Conservation (phyloP, 2,797 vertebrate species). For the Anabacerthia variegaticeps region DNA sequence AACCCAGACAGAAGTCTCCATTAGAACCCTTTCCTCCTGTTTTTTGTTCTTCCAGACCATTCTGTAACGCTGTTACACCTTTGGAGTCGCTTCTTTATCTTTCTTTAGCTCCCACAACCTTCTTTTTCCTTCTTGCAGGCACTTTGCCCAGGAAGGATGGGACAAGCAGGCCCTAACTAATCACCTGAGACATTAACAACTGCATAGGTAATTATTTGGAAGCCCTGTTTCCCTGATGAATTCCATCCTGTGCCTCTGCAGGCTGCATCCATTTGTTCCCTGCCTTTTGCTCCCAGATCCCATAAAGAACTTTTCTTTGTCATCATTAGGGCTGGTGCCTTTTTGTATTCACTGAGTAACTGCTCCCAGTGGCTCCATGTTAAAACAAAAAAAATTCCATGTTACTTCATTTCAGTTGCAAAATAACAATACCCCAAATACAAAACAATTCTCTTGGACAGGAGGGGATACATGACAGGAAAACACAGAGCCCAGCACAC, state of each 20-base stretch:
- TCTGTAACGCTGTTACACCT: background rate
- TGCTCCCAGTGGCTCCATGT: background rate
- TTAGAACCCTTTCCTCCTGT: background rate
- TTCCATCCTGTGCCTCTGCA: background rate
- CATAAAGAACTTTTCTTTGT: slow-evolving; percentile 60
- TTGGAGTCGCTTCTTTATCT: background rate
- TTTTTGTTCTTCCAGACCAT: background rate
- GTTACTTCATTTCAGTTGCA: background rate
- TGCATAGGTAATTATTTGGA: background rate
- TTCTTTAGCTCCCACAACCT: background rate
- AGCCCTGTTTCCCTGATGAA: background rate
- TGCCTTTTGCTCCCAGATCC: slow-evolving; percentile 35
- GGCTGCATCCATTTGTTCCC: slow-evolving; percentile 15
- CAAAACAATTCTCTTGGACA: background rate
- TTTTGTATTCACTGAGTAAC: slow-evolving; percentile 30
- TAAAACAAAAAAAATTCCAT: background rate
- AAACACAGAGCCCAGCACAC: no score
- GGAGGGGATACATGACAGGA: background rate
- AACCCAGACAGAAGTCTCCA: background rate
- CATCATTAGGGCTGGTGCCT: slow-evolving; percentile 35
- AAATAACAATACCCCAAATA: background rate
- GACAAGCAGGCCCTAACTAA: background rate
- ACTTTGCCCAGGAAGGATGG: background rate
- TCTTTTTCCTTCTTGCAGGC: background rate
- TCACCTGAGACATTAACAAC: background rate